Evolutionary conservation across 2,888 invertebrate genomes (phyloP).

Genomic region (Argyra leucocephala): DNA sequence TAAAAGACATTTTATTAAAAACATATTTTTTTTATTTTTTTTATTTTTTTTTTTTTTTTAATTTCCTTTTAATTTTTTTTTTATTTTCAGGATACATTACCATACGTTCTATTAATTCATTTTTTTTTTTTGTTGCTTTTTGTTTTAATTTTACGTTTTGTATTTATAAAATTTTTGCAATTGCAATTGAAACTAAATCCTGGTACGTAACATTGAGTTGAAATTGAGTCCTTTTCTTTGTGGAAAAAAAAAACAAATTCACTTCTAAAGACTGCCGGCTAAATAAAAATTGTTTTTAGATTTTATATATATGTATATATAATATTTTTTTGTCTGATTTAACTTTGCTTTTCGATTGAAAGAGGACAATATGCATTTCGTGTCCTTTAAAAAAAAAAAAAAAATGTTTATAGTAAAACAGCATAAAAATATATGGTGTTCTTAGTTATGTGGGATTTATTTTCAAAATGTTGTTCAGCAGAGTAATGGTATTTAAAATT

Average conservation of each 20-base stretch:
- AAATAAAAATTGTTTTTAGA: not conserved
- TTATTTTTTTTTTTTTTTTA: not conserved
- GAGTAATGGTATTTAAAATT: too few relatives aligned
- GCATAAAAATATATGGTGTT: not conserved
- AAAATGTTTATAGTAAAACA: too few relatives aligned
- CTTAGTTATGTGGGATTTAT: too few relatives aligned
- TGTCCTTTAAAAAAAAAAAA: slow-evolving; percentile 1
- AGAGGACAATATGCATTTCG: not conserved
- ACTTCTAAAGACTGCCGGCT: slow-evolving; percentile 5
- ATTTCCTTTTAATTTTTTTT: not conserved
- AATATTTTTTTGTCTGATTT: not conserved
- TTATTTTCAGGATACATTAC: too few relatives aligned
- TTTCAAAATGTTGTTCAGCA: too few relatives aligned
- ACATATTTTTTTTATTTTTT: too few relatives aligned
- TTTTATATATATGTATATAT: too few relatives aligned
- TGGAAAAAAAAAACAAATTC: too few relatives aligned
- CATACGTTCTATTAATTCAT: too few relatives aligned
- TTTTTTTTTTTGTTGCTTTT: too few relatives aligned
- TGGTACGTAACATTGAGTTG: not conserved
- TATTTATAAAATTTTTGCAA: not conserved
- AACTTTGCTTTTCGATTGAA: not conserved
- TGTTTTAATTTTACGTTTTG: too few relatives aligned
- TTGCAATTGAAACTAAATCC: slow-evolving; percentile 2
- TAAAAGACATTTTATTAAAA: slow-evolving; percentile 4
- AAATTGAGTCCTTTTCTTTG: not conserved